phyloP scores from a whole-genome alignment of 2,888 invertebrate species.

The Coelinius sp. region DNA sequence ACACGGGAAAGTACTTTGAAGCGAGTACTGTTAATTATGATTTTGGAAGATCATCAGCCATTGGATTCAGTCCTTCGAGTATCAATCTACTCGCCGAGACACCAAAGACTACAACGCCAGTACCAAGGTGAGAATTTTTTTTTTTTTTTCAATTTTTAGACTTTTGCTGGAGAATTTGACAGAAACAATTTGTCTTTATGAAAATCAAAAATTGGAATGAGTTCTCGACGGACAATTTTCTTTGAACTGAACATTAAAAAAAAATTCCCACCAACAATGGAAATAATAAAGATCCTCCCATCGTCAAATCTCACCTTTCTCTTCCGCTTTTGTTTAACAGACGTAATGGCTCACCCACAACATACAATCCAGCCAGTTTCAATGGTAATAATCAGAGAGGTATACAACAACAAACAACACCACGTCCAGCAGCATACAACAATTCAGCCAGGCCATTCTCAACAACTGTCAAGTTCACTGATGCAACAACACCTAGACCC shows the following conservation, averaged over 20 bases:
- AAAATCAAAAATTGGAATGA: too few species aligned
- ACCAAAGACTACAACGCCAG: constrained; percentile 63
- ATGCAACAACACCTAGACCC: constrained; percentile 63
- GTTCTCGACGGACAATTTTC: too few species aligned
- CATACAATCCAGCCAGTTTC: constrained; percentile 62
- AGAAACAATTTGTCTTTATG: too few species aligned
- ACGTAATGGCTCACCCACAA: constrained; percentile 58
- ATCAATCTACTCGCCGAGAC: constrained; percentile 67
- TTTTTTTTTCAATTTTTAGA: constrained; percentile 8
- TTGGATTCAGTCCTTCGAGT: constrained; percentile 68
- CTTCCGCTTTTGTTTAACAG: constrained; percentile 46
- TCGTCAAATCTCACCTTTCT: not conserved
- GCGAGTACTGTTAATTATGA: constrained; percentile 62
- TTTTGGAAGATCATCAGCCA: constrained; percentile 57
- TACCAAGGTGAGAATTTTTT: constrained; percentile 50
- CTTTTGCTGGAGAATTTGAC: too few species aligned
- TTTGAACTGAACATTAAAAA: too few species aligned
- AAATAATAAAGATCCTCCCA: not conserved
- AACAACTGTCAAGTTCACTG: constrained; percentile 60
- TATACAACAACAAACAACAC: constrained; percentile 60
- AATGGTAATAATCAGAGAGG: constrained; percentile 57
- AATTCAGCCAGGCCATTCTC: constrained; percentile 67
- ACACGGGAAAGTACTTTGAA: constrained; percentile 61
- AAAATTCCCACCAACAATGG: not conserved
- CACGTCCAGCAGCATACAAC: constrained; percentile 66